A percentile compares a stretch with the other conserved stretches of the same genome.
phyloP scores from a whole-genome alignment of 2,113 vertebrate species.

The Aythya baeri region DNA sequence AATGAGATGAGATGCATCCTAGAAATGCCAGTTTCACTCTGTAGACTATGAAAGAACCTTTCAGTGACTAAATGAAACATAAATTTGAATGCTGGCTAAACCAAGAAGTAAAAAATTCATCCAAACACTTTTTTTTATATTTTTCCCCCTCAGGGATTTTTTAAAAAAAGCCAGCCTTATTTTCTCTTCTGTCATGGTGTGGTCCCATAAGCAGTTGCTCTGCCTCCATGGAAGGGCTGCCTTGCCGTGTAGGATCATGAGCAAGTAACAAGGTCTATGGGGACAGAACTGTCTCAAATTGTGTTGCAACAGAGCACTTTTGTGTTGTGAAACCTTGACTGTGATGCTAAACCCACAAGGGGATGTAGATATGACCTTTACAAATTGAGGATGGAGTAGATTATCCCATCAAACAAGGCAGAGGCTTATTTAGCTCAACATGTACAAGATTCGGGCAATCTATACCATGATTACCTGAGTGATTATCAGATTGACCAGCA shows the following conservation, averaged over 20 bases:
- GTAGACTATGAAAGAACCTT: not conserved
- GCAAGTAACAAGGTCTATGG: not conserved
- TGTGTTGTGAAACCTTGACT: not conserved
- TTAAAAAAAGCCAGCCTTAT: not conserved
- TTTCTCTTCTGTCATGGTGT: not conserved
- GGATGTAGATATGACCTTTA: not conserved
- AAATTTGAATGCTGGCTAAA: conserved; percentile 1
- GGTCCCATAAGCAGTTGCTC: not conserved
- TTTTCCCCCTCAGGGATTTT: not conserved
- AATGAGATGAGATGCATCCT: not conserved
- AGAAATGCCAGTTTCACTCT: conserved; percentile 9
- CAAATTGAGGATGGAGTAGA: not conserved
- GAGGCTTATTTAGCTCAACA: not conserved
- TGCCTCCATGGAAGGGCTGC: not conserved
- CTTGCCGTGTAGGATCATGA: not conserved
- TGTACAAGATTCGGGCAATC: not conserved
- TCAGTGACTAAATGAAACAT: not conserved
- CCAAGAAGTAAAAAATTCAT: not conserved
- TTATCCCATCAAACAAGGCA: not conserved
- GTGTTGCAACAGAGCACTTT: not conserved
- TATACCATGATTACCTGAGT: not conserved
- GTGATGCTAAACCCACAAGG: not conserved
- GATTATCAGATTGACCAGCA: not conserved
- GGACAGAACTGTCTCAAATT: not conserved
- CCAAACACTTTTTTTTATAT: not conserved